Evolutionary conservation across 53 echinoderm and acorn worm genomes (phyloP), one percentile per base, ranked within the genome.

Genomic region (Zoroaster sp.): DNA sequence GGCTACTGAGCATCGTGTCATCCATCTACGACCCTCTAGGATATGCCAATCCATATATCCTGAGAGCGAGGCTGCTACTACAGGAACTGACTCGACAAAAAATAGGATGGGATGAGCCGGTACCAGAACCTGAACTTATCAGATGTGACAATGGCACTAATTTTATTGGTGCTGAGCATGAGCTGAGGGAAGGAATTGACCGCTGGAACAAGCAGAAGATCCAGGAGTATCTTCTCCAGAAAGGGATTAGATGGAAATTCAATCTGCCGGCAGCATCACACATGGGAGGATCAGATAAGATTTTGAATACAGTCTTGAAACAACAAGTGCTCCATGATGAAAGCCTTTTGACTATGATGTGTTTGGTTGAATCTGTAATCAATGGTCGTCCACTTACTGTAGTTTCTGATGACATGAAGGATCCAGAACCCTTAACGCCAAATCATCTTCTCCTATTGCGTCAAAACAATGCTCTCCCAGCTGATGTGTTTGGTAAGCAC

Each of bases 201-300:
- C 28, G 37, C 1, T 86, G 89, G 89, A 88, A 93, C 36, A 86
- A 91, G 35, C 42, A 49, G 54, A 91, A 66, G 73, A 71, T 93
- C 23, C 71, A 91, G 11, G 37, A 87, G 41, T 65, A 81, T 34
- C 63, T 94, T 52, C 69, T 78, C 15, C 85, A 83, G 65, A 78
- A 91, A 17, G 82, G 73, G 17, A 91, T 95, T 5, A 42, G 88
- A 35, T 95, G 93, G 93, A 87, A 44, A 18, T 95, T 95, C 38
- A 95, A 95, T 49, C 83, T 92, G 2, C 94, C 92, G 18, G 41
- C 69, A 33, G 93, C 93, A 5, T 93, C 93, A 0, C 93, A 95
- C 37, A 90, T 93, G 83, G 93, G 93, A n/a, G 93, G 95, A 20
- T 66, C 80, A 15, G 70, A 73, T 6, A 85, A 91, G 75, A 66